Percentiles rank a stretch among this genome's conserved stretches.
These are phyloP conservation scores for Maccullochella peelii DNA, from an alignment of 2,113 vertebrate species.

Conservation along the genomic window DNA sequence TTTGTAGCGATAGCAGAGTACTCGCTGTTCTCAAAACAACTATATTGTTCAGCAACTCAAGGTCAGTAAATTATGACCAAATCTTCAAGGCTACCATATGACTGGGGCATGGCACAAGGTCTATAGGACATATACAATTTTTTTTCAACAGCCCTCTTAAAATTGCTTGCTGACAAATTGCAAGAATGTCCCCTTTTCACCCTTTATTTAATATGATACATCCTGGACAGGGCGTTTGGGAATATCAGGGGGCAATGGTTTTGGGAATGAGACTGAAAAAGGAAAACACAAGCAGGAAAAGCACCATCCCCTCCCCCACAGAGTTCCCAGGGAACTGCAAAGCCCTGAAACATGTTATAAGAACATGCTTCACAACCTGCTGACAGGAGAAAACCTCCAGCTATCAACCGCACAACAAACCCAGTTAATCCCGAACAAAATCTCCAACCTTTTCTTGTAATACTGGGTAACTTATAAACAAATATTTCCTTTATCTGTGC, in stretches of 20 bases:
- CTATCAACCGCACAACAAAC: not conserved
- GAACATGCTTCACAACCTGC: conserved; percentile 29
- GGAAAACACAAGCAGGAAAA: conserved; percentile 65
- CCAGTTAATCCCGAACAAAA: not conserved
- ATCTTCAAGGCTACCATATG: conserved; percentile 1
- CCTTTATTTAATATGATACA: conserved; percentile 70
- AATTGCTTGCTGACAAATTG: conserved; percentile 43
- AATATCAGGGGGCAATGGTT: conserved; percentile 62
- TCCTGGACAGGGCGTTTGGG: conserved; percentile 70
- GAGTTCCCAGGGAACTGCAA: conserved; percentile 66
- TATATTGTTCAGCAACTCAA: conserved; percentile 64
- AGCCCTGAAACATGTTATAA: conserved; percentile 10
- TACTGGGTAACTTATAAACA: not conserved
- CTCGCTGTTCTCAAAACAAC: conserved; percentile 53
- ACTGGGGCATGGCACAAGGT: conserved; percentile 4
- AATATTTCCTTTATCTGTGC: not conserved
- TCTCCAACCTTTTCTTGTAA: not conserved
- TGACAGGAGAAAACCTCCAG: conserved; percentile 28
- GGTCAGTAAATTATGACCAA: conserved; percentile 39
- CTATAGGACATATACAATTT: not conserved
- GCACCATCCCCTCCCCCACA: conserved; percentile 28
- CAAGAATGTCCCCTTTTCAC: conserved; percentile 62
- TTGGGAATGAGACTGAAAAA: conserved; percentile 63
- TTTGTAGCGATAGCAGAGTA: conserved; percentile 35
- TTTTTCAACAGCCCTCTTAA: not conserved